Evolutionary conservation across 2,888 invertebrate genomes (phyloP).

Genomic region (Autographa gamma): DNA sequence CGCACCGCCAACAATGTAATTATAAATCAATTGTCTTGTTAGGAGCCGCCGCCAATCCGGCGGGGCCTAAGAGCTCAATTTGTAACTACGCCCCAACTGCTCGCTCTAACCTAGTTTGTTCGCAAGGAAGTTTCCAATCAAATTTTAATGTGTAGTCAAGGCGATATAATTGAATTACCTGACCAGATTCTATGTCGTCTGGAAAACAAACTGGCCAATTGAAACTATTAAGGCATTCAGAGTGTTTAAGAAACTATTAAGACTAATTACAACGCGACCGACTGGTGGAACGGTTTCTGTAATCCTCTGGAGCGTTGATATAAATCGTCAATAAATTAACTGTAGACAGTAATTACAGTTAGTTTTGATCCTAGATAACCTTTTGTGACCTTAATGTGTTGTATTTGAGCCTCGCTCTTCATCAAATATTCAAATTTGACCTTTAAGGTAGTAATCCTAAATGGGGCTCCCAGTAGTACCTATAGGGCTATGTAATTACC

Average conservation of each 20-base stretch:
- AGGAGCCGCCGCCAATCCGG: constrained; percentile 54
- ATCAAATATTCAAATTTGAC: constrained; percentile 2
- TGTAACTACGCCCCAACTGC: constrained; percentile 59
- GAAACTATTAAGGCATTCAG: constrained; percentile 27
- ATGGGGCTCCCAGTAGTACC: neutral
- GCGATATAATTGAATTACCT: constrained; percentile 77
- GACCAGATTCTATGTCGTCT: constrained; percentile 70
- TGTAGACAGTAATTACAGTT: constrained; percentile 3
- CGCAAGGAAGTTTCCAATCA: constrained; percentile 78
- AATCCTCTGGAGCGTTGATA: neutral
- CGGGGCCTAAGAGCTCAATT: constrained; percentile 60
- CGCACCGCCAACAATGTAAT: constrained; percentile 59
- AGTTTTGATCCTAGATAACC: constrained; percentile 8
- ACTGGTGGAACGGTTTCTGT: neutral
- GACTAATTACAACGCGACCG: neutral
- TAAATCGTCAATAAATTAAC: constrained; percentile 6
- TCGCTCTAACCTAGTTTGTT: constrained; percentile 64
- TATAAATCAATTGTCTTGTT: constrained; percentile 72
- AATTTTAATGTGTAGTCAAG: constrained; percentile 71
- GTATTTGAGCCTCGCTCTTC: neutral
- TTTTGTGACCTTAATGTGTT: neutral
- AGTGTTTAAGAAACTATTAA: constrained; percentile 13
- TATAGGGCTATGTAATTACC: neutral
- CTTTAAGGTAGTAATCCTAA: neutral
- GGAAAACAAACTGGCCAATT: constrained; percentile 55